phyloP scores from a whole-genome alignment of 2,888 invertebrate genomes.

The Entomobrya proxima region DNA sequence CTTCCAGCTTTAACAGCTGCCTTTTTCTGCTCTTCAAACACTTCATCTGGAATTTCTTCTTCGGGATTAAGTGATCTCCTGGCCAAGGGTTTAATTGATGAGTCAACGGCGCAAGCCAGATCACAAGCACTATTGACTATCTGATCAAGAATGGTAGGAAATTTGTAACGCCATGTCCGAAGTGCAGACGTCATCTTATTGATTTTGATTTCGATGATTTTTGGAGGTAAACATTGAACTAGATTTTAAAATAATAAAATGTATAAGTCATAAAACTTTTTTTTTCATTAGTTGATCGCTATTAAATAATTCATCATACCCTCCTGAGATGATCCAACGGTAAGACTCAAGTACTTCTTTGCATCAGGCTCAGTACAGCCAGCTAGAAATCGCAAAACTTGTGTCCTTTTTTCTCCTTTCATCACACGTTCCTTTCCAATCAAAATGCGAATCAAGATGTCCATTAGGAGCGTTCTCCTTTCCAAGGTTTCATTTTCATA shows the following conservation, averaged over 20 bases:
- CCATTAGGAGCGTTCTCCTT: conserved; percentile 65
- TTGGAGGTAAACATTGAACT: conserved; percentile 62
- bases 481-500: conserved; percentile 68
- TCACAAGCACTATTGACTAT: conserved; percentile 66
- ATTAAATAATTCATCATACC: no score
- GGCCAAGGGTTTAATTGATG: conserved; percentile 50
- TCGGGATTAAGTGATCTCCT: conserved; percentile 49
- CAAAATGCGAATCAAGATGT: conserved; percentile 67
- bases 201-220: conserved; percentile 69
- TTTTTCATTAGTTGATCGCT: no score
- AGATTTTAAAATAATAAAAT: not conserved
- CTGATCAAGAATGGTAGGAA: conserved; percentile 64
- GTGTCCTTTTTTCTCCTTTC: conserved; percentile 67
- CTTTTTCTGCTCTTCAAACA: conserved; percentile 69
- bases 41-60: conserved; percentile 63
- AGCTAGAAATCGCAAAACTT: conserved; percentile 69
- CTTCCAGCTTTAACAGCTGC: conserved; percentile 68
- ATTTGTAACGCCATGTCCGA: conserved; percentile 68
- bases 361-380: conserved; percentile 69
- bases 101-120: conserved; percentile 29
- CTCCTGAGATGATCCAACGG: conserved; percentile 53
- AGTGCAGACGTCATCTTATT: conserved; percentile 69
- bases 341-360: conserved; percentile 62
- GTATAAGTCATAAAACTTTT: not conserved
- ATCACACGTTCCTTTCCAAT: conserved; percentile 70